Evolutionary conservation across 2,113 vertebrate genomes (phyloP).

Genomic region (Chloebia gouldiae): DNA sequence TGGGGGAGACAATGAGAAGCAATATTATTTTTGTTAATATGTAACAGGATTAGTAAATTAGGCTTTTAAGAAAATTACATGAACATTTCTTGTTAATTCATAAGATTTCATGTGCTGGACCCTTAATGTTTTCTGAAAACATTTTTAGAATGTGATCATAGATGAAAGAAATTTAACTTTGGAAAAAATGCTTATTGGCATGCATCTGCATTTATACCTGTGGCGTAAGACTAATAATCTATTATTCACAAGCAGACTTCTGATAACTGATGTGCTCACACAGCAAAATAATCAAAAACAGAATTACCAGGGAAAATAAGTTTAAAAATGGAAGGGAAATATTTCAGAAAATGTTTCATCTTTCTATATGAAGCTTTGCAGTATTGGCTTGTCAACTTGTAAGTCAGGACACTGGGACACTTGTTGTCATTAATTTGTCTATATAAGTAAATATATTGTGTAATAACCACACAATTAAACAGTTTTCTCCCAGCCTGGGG

Average conservation of each 20-base stretch:
- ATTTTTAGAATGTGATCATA: no score
- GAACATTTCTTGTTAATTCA: background rate
- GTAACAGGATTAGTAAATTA: background rate
- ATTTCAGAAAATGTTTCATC: background rate
- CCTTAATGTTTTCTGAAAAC: background rate
- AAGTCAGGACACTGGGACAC: background rate
- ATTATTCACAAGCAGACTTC: background rate
- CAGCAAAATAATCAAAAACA: background rate
- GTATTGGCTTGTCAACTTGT: background rate
- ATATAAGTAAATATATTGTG: background rate
- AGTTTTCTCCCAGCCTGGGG: background rate
- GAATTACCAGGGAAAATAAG: background rate
- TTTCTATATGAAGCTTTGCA: background rate
- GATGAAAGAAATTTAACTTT: background rate
- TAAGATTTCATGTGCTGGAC: background rate
- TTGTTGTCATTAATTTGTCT: background rate
- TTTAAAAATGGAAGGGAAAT: background rate
- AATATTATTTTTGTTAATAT: background rate
- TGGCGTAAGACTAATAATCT: background rate
- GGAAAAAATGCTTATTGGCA: background rate
- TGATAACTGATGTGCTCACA: background rate
- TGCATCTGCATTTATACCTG: background rate
- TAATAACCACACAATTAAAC: background rate
- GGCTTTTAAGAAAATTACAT: background rate
- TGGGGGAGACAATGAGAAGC: background rate